These are phyloP conservation scores for Atopsyche davidsoni DNA, from an alignment of 1,140 invertebrate species.

Conservation along the genomic window DNA sequence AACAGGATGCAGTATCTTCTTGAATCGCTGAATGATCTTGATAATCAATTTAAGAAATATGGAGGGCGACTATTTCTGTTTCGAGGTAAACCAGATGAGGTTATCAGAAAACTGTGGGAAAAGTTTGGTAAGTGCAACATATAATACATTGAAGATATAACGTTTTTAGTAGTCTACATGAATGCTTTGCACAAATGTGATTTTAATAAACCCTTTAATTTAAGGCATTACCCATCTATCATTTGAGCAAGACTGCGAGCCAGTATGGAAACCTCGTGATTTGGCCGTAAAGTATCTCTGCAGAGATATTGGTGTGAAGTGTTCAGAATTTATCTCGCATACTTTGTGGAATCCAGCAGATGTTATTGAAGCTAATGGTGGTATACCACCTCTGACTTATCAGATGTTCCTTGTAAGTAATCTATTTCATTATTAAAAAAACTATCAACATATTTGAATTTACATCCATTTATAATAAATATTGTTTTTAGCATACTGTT, in stretches of 20 bases:
- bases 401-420: conserved; percentile 61
- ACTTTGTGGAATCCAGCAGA: conserved; percentile 64
- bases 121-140: conserved; percentile 41
- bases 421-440: conserved; percentile 5
- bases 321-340: conserved; percentile 60
- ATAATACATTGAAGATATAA: neutral
- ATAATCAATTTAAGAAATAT: conserved; percentile 52
- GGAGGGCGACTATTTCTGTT: conserved; percentile 59
- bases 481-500: conserved; percentile 53
- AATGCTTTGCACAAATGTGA: neutral
- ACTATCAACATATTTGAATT: too few species aligned
- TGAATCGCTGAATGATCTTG: conserved; percentile 63
- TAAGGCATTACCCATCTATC: conserved; percentile 48
- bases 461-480: too few species aligned
- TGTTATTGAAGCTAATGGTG: conserved; percentile 62
- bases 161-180: neutral
- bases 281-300: conserved; percentile 54
- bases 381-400: conserved; percentile 66
- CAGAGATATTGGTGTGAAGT: conserved; percentile 48
- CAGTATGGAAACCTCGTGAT: conserved; percentile 61
- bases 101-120: conserved; percentile 54
- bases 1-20: conserved; percentile 67
- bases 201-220: too few species aligned
- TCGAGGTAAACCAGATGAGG: conserved; percentile 57
- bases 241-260: conserved; percentile 69